Evolutionary conservation across 2,113 vertebrate genomes (phyloP), one percentile per base, ranked within the genome.

Genomic region (Anolis carolinensis): DNA sequence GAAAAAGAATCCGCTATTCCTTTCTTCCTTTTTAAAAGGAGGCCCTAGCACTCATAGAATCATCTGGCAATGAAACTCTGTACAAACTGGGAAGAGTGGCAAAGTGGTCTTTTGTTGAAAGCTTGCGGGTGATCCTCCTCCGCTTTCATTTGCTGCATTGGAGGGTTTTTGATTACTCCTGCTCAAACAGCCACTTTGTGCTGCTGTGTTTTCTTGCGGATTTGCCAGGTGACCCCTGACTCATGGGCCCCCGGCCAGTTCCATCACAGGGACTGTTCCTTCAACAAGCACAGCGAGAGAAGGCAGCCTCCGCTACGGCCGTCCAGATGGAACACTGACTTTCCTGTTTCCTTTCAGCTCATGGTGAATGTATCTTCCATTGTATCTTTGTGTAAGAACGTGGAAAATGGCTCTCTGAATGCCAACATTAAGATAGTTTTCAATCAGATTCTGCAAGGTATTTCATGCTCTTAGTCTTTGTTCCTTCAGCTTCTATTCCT

Each of bases 171-270:
- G 81, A 79, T 90, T 89, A 90, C 0, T 0, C 81, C 93, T 92
- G 88, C 91, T 94, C 85, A 52, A 89, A 90, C 88, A 92, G 92
- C 71, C 1, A 1, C 93, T 88, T 83, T 93, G 92, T 94, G 91
- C 92, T 90, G 67, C 84, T 85, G 90, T 87, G 78, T 93, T 95
- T 96, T 94, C 92, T 90, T 91, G 84, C 84, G 87, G 75, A 91
- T 92, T 86, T 89, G 92, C 93, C 95, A 94, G 92, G 88, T 95
- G 94, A 95, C 93, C 79, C 8, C 77, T 89, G 91, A 92, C 94
- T 93, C 90, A 71, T 14, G 21, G 86, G 92, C 90, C 70, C 44
- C 34, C 0, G 0, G 92, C 89, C 94, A 92, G 87, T 82, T 87
- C 91, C 79, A 89, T 50, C 91, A 85, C 86, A 92, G 90, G 81